Base-by-base conservation (phyloP, 2,797 vertebrate species). In the Cossypha dichroa region DNA sequence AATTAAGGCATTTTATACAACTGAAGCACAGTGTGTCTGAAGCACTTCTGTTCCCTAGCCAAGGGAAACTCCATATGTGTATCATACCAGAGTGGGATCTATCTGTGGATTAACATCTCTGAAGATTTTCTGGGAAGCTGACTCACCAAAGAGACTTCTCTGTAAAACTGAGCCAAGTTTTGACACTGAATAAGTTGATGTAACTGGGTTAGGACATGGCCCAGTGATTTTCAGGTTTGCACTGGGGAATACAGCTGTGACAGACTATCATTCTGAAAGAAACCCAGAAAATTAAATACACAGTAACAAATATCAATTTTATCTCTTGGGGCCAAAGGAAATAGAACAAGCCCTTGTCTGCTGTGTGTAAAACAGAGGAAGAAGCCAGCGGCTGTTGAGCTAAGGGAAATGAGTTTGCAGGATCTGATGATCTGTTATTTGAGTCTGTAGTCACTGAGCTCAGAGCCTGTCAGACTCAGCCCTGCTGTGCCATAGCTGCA, bases 121-220 rank as follows among this genome's bases (percentile, higher is more conserved):
- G 45, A 52, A 87, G 70, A 85, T 69, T 78, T 81, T 33, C 63
- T 82, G 67, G 63, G 90, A 87, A 85, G 67, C 87, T 94, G 78
- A 82, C 77, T 91, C 81, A 64, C 66, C 34, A 54, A 85, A 76
- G 63, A 67, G 81, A 56, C 34, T 76, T 80, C 49, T 62, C 49
- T 79, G 59, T 79, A 82, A 52, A 92, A 67, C 43, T 25, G 48
- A 78, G 81, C 74, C 87, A 87, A 80, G 92, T 90, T 94, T 80
- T 94, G 82, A 77, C 76, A 48, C 66, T 75, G 58, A 56, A 19
- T 64, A 72, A 91, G 62, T 85, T 85, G 85, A 74, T 90, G 87
- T 90, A 83, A 93, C 78, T 92, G 74, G 31, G 45, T 93, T 92
- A 95, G 72, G 64, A 76, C 52, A 56, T 10, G 49, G 87, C 49